Evolutionary conservation across 2,888 invertebrate species (phyloP).

Genomic region (Sarcophaga variegata): DNA sequence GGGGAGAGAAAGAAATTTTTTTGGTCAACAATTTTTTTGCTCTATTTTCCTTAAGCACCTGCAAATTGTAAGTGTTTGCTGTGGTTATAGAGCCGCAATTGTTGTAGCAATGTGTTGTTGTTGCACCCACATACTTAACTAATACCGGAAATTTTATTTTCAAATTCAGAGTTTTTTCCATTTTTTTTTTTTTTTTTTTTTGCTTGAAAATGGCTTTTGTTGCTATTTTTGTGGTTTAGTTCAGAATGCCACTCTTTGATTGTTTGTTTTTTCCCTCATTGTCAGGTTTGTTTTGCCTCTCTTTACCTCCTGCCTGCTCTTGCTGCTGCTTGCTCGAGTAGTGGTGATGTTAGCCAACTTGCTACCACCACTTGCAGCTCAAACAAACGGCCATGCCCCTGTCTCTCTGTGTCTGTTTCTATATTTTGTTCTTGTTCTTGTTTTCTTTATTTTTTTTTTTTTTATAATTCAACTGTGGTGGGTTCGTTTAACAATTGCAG

Average conservation of each 20-base stretch:
- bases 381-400: background rate
- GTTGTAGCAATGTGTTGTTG: background rate
- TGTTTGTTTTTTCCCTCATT: background rate
- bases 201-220: constrained; percentile 23
- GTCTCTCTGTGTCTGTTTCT: background rate
- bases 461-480: constrained; percentile 49
- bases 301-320: background rate
- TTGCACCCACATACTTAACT: constrained; percentile 56
- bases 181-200: constrained; percentile 9
- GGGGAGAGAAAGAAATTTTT: background rate
- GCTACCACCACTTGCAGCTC: background rate
- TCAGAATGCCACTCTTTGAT: background rate
- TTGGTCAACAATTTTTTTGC: background rate
- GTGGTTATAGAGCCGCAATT: background rate
- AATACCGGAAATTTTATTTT: constrained; percentile 56
- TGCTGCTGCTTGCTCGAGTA: background rate
- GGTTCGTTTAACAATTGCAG: constrained; percentile 30
- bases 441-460: constrained; percentile 39
- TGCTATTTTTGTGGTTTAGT: constrained; percentile 9
- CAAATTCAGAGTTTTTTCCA: constrained; percentile 35
- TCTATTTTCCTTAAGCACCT: background rate
- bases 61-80: background rate
- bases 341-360: background rate
- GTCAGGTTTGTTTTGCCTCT: background rate
- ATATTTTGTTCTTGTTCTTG: background rate